Percentiles rank a stretch among this genome's conserved stretches.
Conservation (phyloP, 2,797 vertebrate species). For the Gallinago solitaria region DNA sequence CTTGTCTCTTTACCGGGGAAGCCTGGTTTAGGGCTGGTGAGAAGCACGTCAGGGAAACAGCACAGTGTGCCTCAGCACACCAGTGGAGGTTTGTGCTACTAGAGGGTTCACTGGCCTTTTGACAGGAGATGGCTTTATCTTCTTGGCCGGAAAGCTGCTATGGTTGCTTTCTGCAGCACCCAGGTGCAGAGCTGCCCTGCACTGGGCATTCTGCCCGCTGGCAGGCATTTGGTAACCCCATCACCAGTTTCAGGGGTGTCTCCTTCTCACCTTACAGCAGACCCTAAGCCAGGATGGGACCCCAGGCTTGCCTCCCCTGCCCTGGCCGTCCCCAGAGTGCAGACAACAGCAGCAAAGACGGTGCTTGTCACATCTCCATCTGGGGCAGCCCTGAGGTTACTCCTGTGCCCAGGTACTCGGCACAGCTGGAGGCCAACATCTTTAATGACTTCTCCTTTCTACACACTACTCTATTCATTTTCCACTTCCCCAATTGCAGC, state of each 20-base stretch:
- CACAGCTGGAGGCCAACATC: background rate
- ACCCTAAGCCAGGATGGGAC: background rate
- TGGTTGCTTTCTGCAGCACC: background rate
- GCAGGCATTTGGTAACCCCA: no score
- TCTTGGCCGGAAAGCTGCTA: background rate
- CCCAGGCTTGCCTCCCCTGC: background rate
- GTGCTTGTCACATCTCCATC: background rate
- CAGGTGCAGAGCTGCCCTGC: background rate
- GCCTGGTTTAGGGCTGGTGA: background rate
- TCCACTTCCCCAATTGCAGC: constrained; percentile 33
- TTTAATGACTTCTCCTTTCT: background rate
- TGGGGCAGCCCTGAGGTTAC: background rate
- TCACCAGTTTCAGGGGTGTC: background rate
- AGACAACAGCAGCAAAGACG: background rate
- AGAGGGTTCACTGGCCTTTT: background rate
- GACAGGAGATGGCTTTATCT: background rate
- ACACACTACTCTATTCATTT: constrained; percentile 24
- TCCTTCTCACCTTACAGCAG: background rate
- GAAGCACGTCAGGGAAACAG: background rate
- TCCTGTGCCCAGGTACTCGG: background rate
- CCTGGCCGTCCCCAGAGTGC: background rate
- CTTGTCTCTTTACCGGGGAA: accelerated
- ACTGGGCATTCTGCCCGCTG: background rate
- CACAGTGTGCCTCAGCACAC: background rate
- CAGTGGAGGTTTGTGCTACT: background rate